These are phyloP conservation scores for Drosophila elegans DNA, from an alignment of 1,140 invertebrate genomes.

Conservation along the genomic window DNA sequence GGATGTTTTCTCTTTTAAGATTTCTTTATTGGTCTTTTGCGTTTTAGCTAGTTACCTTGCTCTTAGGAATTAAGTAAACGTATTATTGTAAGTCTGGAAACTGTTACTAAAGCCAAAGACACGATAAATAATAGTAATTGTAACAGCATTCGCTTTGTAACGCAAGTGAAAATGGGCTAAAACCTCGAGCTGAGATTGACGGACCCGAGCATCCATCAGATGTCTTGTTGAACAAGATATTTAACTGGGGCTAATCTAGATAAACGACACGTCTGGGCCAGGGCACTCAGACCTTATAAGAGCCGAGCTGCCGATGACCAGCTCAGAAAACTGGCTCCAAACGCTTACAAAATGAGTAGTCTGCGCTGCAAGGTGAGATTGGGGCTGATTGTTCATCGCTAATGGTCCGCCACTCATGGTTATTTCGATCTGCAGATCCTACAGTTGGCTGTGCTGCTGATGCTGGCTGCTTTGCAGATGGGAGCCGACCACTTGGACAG, in stretches of 20 bases:
- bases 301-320: constrained; percentile 35
- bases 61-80: constrained; percentile 39
- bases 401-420: background rate
- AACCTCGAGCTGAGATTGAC: constrained; percentile 17
- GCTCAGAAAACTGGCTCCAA: constrained; percentile 41
- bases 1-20: constrained; percentile 28
- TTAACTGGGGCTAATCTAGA: constrained; percentile 65
- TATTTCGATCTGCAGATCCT: constrained; percentile 43
- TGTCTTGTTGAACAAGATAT: constrained; percentile 57
- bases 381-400: background rate
- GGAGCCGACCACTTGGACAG: constrained; percentile 31
- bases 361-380: constrained; percentile 60
- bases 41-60: constrained; percentile 6
- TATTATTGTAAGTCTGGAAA: constrained; percentile 14
- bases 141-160: constrained; percentile 13
- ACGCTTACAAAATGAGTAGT: constrained; percentile 52
- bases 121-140: constrained; percentile 25
- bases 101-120: constrained; percentile 7
- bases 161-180: constrained; percentile 7
- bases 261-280: constrained; percentile 58
- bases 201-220: constrained; percentile 20
- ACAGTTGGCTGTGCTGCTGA: constrained; percentile 46
- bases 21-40: constrained; percentile 17
- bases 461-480: constrained; percentile 45
- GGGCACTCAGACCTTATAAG: constrained; percentile 74